Percentiles rank a stretch among this genome's conserved stretches.
These are phyloP conservation scores for Lucinisca nassula DNA, from an alignment of 2,888 invertebrate genomes.

Conservation along the genomic window DNA sequence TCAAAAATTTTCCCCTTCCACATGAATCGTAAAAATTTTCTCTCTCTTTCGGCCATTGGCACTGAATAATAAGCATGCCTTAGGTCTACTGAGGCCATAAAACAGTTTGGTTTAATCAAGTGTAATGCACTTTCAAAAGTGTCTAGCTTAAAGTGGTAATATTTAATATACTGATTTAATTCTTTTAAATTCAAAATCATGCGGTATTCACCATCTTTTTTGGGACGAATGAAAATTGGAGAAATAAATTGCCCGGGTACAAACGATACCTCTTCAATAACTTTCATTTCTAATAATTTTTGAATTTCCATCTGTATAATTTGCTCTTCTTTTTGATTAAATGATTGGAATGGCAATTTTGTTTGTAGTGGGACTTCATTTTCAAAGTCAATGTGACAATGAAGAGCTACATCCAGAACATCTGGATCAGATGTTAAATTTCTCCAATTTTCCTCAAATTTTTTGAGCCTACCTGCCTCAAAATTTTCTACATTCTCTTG, in stretches of 20 bases:
- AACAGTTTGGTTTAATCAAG: slow-evolving; percentile 8
- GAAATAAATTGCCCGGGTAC: slow-evolving; percentile 6
- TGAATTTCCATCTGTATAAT: slow-evolving; percentile 1
- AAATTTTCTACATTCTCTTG: not conserved
- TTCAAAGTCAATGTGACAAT: slow-evolving; percentile 13
- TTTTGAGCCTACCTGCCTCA: slow-evolving; percentile 18
- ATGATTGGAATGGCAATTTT: not conserved
- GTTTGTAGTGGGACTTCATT: not conserved
- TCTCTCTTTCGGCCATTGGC: not conserved
- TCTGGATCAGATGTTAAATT: slow-evolving; percentile 13
- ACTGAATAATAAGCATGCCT: slow-evolving; percentile 10
- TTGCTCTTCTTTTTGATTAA: not conserved
- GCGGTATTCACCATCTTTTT: slow-evolving; percentile 13
- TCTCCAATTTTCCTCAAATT: slow-evolving; percentile 23
- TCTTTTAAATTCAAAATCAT: slow-evolving; percentile 17
- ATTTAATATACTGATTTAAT: slow-evolving; percentile 5
- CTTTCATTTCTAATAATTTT: slow-evolving; percentile 6
- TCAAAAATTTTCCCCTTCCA: slow-evolving; percentile 14
- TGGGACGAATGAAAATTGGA: slow-evolving; percentile 18
- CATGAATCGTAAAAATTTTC: slow-evolving; percentile 9
- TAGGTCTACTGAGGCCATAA: slow-evolving; percentile 10
- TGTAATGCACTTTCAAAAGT: slow-evolving; percentile 9
- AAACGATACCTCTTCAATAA: not conserved
- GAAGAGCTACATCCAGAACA: not conserved
- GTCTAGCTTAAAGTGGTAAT: slow-evolving; percentile 12